Evolutionary conservation across 35 echinoderm and acorn worm species (phyloP), one percentile per base, ranked within the genome.

Genomic region (Heliocidaris erythrogramma): DNA sequence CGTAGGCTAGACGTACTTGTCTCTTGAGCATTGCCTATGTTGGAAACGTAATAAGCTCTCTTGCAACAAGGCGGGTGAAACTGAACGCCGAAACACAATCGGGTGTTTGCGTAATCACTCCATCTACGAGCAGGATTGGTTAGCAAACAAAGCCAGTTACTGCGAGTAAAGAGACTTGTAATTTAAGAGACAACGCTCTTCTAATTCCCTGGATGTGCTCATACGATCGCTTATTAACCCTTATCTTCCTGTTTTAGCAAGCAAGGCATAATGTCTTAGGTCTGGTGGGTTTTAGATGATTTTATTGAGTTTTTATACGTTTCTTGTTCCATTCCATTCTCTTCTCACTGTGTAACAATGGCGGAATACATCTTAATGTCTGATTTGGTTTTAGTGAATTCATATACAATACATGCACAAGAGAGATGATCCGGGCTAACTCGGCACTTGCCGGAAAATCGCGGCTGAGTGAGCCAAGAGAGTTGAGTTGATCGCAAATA

Each of bases 81-180:
- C 65, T n/a, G n/a, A 78, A 78, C 65, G n/a, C 65, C 65, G 65
- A 78, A 78, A 78, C 65, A 78, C 65, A 78, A 78, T 78, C 65
- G 21, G 65, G 65, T 18, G 65, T 78, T 78, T 78, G 65, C 65
- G 65, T 78, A 78, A 78, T 78, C 65, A 78, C 65, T 78, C 17
- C 27, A 78, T 78, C 18, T 78, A 78, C 6, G 65, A 78, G 65
- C 65, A 78, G 18, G 65, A 78, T 78, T 78, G 65, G 65, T 78
- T 78, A 78, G 65, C 65, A 78, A 78, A 78, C 65, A 78, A 78
- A 78, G 65, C 65, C 65, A 21, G 65, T 78, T 78, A 78, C 65
- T 27, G 21, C 65, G 65, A 78, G 65, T 78, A 78, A 78, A 78
- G 65, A 78, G 65, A 78, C 65, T 78, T 78, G 65, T 78, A 78